These are phyloP conservation scores for Arctopsyche grandis DNA, from an alignment of 1,140 invertebrate species.

Conservation along the genomic window DNA sequence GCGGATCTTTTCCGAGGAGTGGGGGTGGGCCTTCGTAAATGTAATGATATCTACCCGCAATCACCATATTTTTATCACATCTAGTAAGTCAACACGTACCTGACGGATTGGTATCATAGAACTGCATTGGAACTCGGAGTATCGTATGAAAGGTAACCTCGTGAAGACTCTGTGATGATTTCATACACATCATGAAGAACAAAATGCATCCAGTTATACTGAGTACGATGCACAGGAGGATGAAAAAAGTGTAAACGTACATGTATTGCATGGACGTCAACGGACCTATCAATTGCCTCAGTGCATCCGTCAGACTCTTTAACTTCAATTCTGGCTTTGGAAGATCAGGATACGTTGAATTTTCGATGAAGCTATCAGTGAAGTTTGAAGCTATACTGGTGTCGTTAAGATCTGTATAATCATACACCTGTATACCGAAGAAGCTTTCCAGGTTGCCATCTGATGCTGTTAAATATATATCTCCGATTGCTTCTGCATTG, in stretches of 20 bases:
- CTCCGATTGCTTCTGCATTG: slow-evolving; percentile 27
- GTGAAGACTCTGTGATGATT: slow-evolving; percentile 76
- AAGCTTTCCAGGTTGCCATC: slow-evolving; percentile 46
- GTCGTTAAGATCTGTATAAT: slow-evolving; percentile 1
- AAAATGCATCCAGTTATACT: slow-evolving; percentile 66
- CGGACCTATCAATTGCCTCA: slow-evolving; percentile 27
- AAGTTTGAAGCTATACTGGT: slow-evolving; percentile 15
- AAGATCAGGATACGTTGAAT: not conserved
- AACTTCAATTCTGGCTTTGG: not conserved
- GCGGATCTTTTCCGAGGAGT: no score
- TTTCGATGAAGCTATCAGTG: not conserved
- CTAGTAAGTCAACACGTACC: slow-evolving; percentile 58
- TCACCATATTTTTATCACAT: not conserved
- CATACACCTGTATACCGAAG: slow-evolving; percentile 15
- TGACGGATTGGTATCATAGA: slow-evolving; percentile 80
- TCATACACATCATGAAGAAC: slow-evolving; percentile 79
- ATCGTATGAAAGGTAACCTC: slow-evolving; percentile 78
- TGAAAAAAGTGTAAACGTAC: slow-evolving; percentile 57
- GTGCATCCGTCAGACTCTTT: not conserved
- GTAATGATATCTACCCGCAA: no score
- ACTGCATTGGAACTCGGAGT: slow-evolving; percentile 75
- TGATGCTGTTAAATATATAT: slow-evolving; percentile 44
- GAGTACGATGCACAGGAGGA: slow-evolving; percentile 56
- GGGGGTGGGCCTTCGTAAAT: no score
- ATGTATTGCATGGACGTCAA: slow-evolving; percentile 54